Base-by-base conservation (phyloP, 2,113 vertebrate genomes). In the Choloepus hoffmanni region DNA sequence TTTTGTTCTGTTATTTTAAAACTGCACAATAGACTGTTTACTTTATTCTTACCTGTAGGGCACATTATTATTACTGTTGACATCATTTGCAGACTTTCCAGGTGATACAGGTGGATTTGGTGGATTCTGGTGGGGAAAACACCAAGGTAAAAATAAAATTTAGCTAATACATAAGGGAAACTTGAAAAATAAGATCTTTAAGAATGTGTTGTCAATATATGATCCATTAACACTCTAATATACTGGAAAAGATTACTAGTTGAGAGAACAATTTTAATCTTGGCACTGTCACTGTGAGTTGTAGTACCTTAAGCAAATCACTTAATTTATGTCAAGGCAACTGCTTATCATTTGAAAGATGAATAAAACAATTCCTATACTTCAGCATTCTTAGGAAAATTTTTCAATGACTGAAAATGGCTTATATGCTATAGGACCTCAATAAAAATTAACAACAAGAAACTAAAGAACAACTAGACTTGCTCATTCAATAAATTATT, bases 101-200 rank as follows among this genome's bases (percentile, higher is more conserved):
- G 99, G 98, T 93, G 98, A 98, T 24, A 85, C n/a, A 79, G 98
- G 97, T 65, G 95, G 94, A 85, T 96, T 98, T 95, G 97, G 65
- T 92, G 96, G 79, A 93, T 60, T 97, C 97, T 98, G 19, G 23
- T 33, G 8, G 43, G 10, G 43, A 63, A 97, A 97, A 94, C 26
- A 95, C 24, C 48, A 58, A 93, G 11, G 53, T 95, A 90, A 97
- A 92, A 82, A 82, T 65, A 95, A 96, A 89, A 93, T 15, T 45
- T 30, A 74, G 2, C 14, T 13, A 94, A 45, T 21, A 82, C 12
- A 92, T 1, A 58, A 81, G 40, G 21, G 24, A 92, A 55, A 50
- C 8, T 78, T 92, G 84, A 15, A 36, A 43, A 50, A 67, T 7
- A 70, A 73, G 26, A 70, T 7, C 7, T 95, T 67, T 43, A 78